Base-by-base conservation (phyloP, 2,888 invertebrate species). In the Actias luna region DNA sequence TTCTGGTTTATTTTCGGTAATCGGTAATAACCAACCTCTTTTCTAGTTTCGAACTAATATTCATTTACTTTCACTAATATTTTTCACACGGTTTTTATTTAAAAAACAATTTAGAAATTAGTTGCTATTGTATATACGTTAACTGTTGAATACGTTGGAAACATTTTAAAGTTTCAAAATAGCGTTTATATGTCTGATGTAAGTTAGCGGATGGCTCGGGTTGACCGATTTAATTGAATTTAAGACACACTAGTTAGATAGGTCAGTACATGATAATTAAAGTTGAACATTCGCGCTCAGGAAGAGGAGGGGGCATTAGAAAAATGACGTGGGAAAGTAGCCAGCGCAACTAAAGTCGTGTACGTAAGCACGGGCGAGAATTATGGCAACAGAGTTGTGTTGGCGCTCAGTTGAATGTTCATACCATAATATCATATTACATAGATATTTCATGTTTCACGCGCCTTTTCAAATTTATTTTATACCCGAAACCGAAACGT, bases 321-420 rank as follows among this genome's bases (percentile, higher is more conserved):
- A 88, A 87, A 87, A 86, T 85, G 82, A 85, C 85, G 87, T 89
- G 92, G 76, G 76, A 78, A 76, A 69, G 70, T 50, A 50, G 76
- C 75, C 74, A 75, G 80, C 78, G 88, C 84, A 89, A 89, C 90
- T 91, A 88, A 84, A 78, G 79, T 82, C 75, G 79, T 82, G 12
- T 33, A 33, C 8, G 33, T 33, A 84, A 84, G 84, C 85, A 83
- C 82, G 77, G 78, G 65, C 75, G 87, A 83, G 88, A 90, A 86
- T 87, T 89, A 90, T 88, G 86, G 89, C 87, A 84, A 82, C 83
- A 81, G 84, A 77, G 84, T 82, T 42, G 22, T 50, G 46, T 50
- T 50, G 12, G 25, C 2, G 12, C 12, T 50, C 46, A 50, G 46
- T 22, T 50, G 46, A 25, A 14, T 42, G 42, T 42, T 42, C 8